phyloP scores from a whole-genome alignment of 2,888 invertebrate genomes.

The Ptychoptera albimana region DNA sequence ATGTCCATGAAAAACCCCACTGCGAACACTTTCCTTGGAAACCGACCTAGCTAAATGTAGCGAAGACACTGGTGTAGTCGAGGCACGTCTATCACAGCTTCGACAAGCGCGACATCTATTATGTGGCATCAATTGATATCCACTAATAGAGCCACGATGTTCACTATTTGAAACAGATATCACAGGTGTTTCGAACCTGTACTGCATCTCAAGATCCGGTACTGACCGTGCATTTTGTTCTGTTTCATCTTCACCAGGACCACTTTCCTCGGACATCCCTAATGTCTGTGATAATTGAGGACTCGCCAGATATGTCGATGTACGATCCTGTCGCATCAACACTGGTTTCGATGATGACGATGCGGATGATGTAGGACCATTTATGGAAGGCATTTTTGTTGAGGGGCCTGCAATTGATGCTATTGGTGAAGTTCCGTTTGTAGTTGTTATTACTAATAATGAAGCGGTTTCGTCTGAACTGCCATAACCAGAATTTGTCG shows the following conservation, averaged over 20 bases:
- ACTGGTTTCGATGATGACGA: slow-evolving; percentile 44
- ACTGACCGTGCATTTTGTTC: slow-evolving; percentile 32
- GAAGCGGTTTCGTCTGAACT: slow-evolving; percentile 74
- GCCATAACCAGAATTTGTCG: slow-evolving; percentile 48
- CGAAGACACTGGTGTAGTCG: slow-evolving; percentile 61
- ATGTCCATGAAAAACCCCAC: slow-evolving; percentile 27
- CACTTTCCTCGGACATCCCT: slow-evolving; percentile 66
- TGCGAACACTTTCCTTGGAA: slow-evolving; percentile 63
- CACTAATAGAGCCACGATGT: slow-evolving; percentile 41
- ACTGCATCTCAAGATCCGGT: slow-evolving; percentile 37
- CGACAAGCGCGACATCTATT: slow-evolving; percentile 44
- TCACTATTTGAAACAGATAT: slow-evolving; percentile 31
- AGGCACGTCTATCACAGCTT: slow-evolving; percentile 62
- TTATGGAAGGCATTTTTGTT: slow-evolving; percentile 24
- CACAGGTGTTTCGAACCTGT: slow-evolving; percentile 37
- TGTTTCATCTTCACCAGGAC: slow-evolving; percentile 44
- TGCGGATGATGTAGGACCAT: slow-evolving; percentile 21
- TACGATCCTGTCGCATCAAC: slow-evolving; percentile 72
- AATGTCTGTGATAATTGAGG: slow-evolving; percentile 51
- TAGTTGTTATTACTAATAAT: slow-evolving; percentile 41
- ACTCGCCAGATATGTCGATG: slow-evolving; percentile 55
- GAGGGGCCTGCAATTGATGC: slow-evolving; percentile 25
- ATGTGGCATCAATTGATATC: slow-evolving; percentile 50
- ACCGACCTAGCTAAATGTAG: slow-evolving; percentile 68
- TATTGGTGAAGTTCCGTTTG: slow-evolving; percentile 22